These are phyloP conservation scores for Lagria hirta DNA, from an alignment of 2,888 invertebrate species.

Conservation along the genomic window DNA sequence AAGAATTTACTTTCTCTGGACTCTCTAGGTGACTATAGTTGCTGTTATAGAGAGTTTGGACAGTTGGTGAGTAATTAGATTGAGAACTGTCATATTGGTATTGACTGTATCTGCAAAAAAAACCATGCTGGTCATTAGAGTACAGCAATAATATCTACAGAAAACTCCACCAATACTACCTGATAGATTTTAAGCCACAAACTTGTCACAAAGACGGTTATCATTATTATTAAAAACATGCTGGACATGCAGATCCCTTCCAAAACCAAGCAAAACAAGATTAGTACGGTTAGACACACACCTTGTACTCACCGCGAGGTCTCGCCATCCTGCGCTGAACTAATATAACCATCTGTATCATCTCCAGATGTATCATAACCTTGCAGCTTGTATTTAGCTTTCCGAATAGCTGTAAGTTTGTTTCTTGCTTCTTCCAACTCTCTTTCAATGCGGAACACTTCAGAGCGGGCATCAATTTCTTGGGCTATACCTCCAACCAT, in stretches of 20 bases:
- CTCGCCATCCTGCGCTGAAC: slow-evolving; percentile 50
- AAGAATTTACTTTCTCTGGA: slow-evolving; percentile 52
- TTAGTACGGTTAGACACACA: slow-evolving; percentile 51
- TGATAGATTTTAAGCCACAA: background rate
- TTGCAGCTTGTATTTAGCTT: slow-evolving; percentile 84
- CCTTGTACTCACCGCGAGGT: slow-evolving; percentile 53
- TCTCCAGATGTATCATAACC: slow-evolving; percentile 66
- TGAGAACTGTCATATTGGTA: slow-evolving; percentile 36
- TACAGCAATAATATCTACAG: slow-evolving; percentile 7
- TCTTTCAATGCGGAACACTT: slow-evolving; percentile 91
- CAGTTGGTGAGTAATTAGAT: slow-evolving; percentile 30
- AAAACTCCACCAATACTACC: slow-evolving; percentile 20
- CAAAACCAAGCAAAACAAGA: slow-evolving; percentile 22
- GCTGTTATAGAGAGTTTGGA: slow-evolving; percentile 42
- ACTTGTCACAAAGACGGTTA: background rate
- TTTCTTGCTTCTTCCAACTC: slow-evolving; percentile 92
- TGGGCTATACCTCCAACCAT: slow-evolving; percentile 98
- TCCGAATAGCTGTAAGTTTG: slow-evolving; percentile 85
- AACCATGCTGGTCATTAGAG: slow-evolving; percentile 22
- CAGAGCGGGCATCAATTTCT: slow-evolving; percentile 85
- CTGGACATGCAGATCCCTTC: slow-evolving; percentile 2
- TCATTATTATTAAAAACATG: too few species aligned
- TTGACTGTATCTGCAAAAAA: slow-evolving; percentile 19
- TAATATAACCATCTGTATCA: slow-evolving; percentile 64
- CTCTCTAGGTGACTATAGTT: slow-evolving; percentile 51